These are phyloP conservation scores for Sebastes wilsoni DNA, from an alignment of 2,797 vertebrate species.

Conservation along the genomic window DNA sequence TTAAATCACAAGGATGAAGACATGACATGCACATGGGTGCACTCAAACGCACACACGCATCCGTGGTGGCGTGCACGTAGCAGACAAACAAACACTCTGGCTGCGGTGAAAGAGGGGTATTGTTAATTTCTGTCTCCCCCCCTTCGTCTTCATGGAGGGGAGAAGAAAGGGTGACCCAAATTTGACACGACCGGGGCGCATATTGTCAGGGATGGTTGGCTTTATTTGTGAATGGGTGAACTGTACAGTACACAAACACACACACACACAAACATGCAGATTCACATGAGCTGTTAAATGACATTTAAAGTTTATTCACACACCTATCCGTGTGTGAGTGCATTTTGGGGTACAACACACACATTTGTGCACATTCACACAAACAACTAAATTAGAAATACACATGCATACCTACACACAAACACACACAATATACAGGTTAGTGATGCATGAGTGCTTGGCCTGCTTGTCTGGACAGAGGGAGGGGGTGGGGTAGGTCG, in stretches of 20 bases:
- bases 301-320: not conserved
- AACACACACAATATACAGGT: slow-evolving; percentile 54
- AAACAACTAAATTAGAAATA: slow-evolving; percentile 16
- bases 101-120: slow-evolving; percentile 58
- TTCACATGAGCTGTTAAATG: not conserved
- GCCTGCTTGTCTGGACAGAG: slow-evolving; percentile 60
- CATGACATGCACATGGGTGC: slow-evolving; percentile 26
- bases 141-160: slow-evolving; percentile 33
- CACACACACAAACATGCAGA: slow-evolving; percentile 1
- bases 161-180: slow-evolving; percentile 75
- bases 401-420: not conserved
- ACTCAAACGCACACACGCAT: slow-evolving; percentile 12
- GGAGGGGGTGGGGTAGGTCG: slow-evolving; percentile 45
- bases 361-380: not conserved
- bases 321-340: not conserved
- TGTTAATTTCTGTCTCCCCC: slow-evolving; percentile 55
- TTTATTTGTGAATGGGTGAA: slow-evolving; percentile 40
- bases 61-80: not conserved
- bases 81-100: slow-evolving; percentile 47
- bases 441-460: slow-evolving; percentile 68
- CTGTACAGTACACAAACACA: slow-evolving; percentile 24
- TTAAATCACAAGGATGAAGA: slow-evolving; percentile 53
- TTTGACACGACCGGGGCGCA: slow-evolving; percentile 57
- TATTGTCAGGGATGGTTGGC: slow-evolving; percentile 48
- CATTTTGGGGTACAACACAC: not conserved